phyloP scores from a whole-genome alignment of 1,140 invertebrate genomes.

The Drosophila subobscura region DNA sequence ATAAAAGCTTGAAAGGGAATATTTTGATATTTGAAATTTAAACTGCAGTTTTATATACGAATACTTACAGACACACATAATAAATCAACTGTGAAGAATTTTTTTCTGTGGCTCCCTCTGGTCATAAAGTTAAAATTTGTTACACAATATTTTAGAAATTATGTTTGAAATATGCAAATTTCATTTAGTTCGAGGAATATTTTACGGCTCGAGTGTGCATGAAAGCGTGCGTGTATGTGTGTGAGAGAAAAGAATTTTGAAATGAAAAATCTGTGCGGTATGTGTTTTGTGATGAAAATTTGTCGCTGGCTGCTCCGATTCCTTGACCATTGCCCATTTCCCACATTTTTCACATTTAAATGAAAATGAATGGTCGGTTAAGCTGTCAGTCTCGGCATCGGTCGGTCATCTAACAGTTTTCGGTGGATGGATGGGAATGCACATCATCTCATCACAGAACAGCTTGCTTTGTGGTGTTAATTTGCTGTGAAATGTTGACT shows the following conservation, averaged over 20 bases:
- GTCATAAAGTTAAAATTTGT: constrained; percentile 68
- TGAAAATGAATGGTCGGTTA: constrained; percentile 81
- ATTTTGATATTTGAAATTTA: constrained; percentile 23
- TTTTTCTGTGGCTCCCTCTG: constrained; percentile 15
- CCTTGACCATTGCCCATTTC: constrained; percentile 37
- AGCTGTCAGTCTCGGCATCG: constrained; percentile 61
- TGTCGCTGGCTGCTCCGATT: constrained; percentile 17
- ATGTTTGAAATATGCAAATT: constrained; percentile 74
- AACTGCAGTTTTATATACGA: too few relatives aligned
- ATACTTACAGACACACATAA: constrained; percentile 31
- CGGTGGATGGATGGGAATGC: constrained; percentile 39
- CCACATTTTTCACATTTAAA: constrained; percentile 60
- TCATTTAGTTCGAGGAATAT: constrained; percentile 24
- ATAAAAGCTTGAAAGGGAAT: constrained; percentile 64
- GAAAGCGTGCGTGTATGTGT: constrained; percentile 4
- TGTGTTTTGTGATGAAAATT: constrained; percentile 19
- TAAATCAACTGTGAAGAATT: constrained; percentile 73
- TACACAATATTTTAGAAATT: constrained; percentile 67
- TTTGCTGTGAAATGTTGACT: constrained; percentile 77
- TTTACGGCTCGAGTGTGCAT: neutral
- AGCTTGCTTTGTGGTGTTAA: constrained; percentile 73
- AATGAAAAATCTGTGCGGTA: constrained; percentile 31
- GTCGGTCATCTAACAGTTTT: constrained; percentile 39
- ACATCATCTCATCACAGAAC: constrained; percentile 32
- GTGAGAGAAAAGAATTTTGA: constrained; percentile 48